A percentile compares a stretch with the other conserved stretches of the same genome.
Conservation (phyloP, 2,113 vertebrate genomes). For the Phyllostomus discolor region DNA sequence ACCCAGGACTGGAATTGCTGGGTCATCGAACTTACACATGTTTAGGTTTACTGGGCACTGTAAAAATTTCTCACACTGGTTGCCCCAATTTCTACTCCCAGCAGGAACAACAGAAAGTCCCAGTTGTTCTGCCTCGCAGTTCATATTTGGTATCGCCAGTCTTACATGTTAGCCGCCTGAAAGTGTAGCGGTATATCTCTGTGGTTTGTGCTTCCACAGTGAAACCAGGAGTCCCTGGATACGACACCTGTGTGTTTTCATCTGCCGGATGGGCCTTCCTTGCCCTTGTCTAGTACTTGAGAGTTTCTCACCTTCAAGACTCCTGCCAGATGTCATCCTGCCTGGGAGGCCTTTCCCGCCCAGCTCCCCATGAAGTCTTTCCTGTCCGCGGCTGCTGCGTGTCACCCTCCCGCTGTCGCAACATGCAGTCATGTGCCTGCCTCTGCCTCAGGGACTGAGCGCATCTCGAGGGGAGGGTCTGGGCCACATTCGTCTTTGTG, state of each 20-base stretch:
- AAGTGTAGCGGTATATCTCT: neutral
- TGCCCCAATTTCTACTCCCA: neutral
- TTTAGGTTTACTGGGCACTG: neutral
- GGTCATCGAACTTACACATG: neutral
- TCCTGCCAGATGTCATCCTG: neutral
- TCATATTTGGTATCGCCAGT: neutral
- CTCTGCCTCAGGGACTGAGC: neutral
- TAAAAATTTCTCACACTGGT: neutral
- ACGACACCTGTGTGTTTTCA: neutral
- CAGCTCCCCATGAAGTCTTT: neutral
- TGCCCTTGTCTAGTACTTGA: neutral
- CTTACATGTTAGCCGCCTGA: neutral
- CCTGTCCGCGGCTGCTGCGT: fast-evolving
- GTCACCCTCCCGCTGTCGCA: neutral
- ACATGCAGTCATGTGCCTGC: neutral
- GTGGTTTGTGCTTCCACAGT: neutral
- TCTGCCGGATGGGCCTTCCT: neutral
- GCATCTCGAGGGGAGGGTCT: neutral
- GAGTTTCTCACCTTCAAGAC: neutral
- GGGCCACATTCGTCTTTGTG: neutral
- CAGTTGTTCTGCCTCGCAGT: neutral
- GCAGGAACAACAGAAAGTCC: neutral
- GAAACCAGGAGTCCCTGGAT: neutral
- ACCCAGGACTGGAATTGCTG: neutral
- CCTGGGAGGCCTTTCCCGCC: neutral